Percentiles rank a stretch among this genome's conserved stretches.
Evolutionary conservation across 2,888 invertebrate species (phyloP).

Genomic region (Eilema depressum): DNA sequence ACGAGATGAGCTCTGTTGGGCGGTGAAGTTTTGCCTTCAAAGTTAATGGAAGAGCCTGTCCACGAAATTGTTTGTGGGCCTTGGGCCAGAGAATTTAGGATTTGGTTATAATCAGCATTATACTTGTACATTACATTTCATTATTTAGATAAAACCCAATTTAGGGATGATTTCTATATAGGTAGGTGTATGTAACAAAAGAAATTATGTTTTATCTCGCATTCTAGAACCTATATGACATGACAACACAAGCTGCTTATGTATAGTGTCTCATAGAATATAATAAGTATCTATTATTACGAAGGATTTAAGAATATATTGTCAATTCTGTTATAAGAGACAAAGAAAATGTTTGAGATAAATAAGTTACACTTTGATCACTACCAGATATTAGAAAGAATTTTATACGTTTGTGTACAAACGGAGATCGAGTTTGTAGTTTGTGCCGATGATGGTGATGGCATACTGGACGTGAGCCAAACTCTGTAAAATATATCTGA

Average conservation of each 20-base stretch:
- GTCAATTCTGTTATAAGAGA: not conserved
- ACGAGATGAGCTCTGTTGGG: not conserved
- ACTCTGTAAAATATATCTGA: slow-evolving; percentile 41
- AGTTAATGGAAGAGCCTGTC: not conserved
- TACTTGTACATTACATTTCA: too few relatives aligned
- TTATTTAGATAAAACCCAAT: not conserved
- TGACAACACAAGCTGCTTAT: not conserved
- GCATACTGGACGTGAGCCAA: slow-evolving; percentile 44
- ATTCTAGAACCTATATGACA: not conserved
- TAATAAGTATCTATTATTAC: not conserved
- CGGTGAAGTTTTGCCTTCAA: not conserved
- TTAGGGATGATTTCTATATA: too few relatives aligned
- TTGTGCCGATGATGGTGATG: not conserved
- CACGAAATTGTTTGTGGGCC: not conserved
- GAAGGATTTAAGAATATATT: not conserved
- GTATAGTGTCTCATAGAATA: not conserved
- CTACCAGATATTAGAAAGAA: slow-evolving; percentile 13
- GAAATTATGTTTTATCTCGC: not conserved
- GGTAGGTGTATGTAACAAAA: too few relatives aligned
- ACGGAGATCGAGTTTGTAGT: slow-evolving; percentile 13
- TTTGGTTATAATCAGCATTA: too few relatives aligned
- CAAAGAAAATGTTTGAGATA: not conserved
- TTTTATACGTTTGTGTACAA: slow-evolving; percentile 41
- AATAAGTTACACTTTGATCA: not conserved
- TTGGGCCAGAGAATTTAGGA: not conserved